Base-by-base conservation (phyloP, 2,797 vertebrate genomes). In the Sebastes kiyomatsui region DNA sequence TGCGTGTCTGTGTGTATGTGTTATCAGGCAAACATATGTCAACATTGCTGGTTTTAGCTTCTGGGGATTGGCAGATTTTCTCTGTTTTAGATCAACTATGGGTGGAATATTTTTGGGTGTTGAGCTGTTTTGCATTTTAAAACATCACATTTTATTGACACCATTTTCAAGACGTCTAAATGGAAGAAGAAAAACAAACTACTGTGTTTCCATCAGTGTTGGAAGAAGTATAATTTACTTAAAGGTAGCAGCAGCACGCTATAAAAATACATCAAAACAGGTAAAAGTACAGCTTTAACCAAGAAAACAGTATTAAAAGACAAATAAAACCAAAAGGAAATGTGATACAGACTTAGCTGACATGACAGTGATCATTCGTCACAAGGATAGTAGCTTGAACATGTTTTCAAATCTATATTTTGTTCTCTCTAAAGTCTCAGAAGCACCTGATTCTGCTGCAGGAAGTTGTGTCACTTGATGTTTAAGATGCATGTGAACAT, bases 31-130 rank as follows among this genome's bases (percentile, higher is more conserved):
- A 61, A 42, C 58, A 16, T 68, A 58, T 32, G 33, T 62, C 67
- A 71, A 54, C 42, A 67, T 30, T 42, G 62, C 30, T 54, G 28
- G 5, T 46, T 80, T 22, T 46, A 54, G 56, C 62, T 65, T 33
- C 23, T 46, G 77, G 38, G 18, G 10, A 56, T 56, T 49, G 65
- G 42, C 62, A 30, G 69, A n/a, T 54, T 71, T 52, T 69, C 18
- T 42, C n/a, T 7, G 27, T 67, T 56, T 74, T 38, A 49, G 30
- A 58, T 46, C 23, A 22, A 22, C 5, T 22, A 6, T 8, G 32
- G 32, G 11, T 62, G 30, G 27, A 59, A 69, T 72, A 25, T 60
- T 25, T 80, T 49, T 18, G 11, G 16, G 9, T 55, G 60, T 68
- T 32, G 28, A 35, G 22, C n/a, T 20, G 5, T 28, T 58, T 75